Percentiles rank a stretch among this genome's conserved stretches.
Conservation (phyloP, 1,140 invertebrate species). For the Magallana ariakensis region DNA sequence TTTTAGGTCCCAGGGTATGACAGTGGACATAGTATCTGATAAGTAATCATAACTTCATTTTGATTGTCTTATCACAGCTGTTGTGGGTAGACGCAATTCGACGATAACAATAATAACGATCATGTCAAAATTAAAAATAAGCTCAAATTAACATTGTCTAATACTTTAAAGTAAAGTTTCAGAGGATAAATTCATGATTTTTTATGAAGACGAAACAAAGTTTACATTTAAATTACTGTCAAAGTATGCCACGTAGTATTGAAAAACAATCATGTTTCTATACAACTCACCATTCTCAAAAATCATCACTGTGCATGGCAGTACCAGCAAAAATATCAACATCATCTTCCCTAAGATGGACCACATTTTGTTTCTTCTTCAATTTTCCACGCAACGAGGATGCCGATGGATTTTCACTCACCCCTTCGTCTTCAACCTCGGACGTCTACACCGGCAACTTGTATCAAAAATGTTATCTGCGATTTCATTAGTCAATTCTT, state of each 20-base stretch:
- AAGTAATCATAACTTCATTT: too few relatives aligned
- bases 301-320: conserved; percentile 69
- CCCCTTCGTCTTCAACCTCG: not conserved
- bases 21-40: too few relatives aligned
- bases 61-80: too few relatives aligned
- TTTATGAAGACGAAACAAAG: too few relatives aligned
- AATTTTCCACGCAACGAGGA: not conserved
- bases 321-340: conserved; percentile 68
- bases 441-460: conserved; percentile 9
- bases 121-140: too few relatives aligned
- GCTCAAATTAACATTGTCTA: too few relatives aligned
- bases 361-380: conserved; percentile 17
- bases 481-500: not conserved
- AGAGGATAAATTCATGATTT: too few relatives aligned
- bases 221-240: conserved; percentile 14
- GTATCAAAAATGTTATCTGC: not conserved
- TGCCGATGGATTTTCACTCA: conserved; percentile 15
- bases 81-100: too few relatives aligned
- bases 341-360: conserved; percentile 64
- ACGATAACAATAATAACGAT: too few relatives aligned
- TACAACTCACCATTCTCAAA: conserved; percentile 67
- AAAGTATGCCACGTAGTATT: conserved; percentile 59
- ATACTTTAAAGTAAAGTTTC: too few relatives aligned
- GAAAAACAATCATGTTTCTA: not conserved
- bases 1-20: too few relatives aligned